Conservation (phyloP, 2,888 invertebrate genomes). For the Elysia crispata region DNA sequence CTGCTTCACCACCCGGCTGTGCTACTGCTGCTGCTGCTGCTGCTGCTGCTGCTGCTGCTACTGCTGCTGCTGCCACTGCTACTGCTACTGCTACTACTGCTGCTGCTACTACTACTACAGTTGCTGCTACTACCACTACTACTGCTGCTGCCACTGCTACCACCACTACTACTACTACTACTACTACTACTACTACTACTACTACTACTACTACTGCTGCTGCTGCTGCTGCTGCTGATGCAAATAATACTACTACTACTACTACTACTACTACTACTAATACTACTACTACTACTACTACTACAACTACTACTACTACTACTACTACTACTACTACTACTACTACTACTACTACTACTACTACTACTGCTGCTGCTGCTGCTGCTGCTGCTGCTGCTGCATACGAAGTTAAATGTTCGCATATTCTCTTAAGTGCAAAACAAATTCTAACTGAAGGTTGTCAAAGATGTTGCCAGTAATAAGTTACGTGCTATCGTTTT, state of each 20-base stretch:
- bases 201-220: not conserved
- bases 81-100: not conserved
- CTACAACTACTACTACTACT: conserved; percentile 14
- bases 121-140: no score
- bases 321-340: conserved; percentile 19
- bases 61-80: not conserved
- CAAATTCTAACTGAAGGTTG: no score
- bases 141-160: not conserved
- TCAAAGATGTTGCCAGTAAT: no score
- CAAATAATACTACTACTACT: no score
- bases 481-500: no score
- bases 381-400: not conserved
- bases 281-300: no score
- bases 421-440: no score
- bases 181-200: not conserved
- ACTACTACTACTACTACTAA: no score
- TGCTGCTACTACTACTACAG: conserved; percentile 20
- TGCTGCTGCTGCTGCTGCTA: not conserved
- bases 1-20: not conserved
- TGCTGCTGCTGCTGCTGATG: not conserved
- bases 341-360: conserved; percentile 19
- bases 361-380: not conserved
- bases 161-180: conserved; percentile 15
- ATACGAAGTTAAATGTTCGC: no score
- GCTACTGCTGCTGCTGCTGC: conserved; percentile 6